Conservation (phyloP, 2,797 vertebrate genomes). For the Buceros bicornis region DNA sequence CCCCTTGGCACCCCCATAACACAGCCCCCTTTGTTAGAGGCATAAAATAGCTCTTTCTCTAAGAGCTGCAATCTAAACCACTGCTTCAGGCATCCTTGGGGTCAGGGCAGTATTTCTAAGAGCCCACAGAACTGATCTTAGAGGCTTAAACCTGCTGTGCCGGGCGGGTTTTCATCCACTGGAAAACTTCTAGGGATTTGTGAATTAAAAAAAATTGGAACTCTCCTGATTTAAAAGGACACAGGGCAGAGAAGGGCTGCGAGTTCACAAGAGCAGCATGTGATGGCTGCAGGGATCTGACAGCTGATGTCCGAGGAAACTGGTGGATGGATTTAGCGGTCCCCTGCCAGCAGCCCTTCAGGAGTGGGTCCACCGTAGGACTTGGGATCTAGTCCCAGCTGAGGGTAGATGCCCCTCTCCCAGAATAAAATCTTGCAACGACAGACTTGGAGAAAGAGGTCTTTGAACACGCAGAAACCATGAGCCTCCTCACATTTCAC, state of each 20-base stretch:
- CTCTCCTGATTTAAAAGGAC: not conserved
- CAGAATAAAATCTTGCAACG: not conserved
- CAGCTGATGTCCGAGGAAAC: not conserved
- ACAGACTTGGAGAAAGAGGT: not conserved
- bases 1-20: not conserved
- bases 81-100: not conserved
- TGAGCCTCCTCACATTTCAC: not conserved
- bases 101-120: slow-evolving; percentile 24
- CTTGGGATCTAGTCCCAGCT: not conserved
- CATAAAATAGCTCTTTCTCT: slow-evolving; percentile 46
- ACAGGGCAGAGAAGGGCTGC: not conserved
- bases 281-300: not conserved
- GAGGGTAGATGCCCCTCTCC: not conserved
- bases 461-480: not conserved
- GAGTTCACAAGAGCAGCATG: not conserved
- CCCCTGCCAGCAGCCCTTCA: not conserved
- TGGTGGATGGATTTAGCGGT: not conserved
- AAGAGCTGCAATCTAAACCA: not conserved
- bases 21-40: slow-evolving; percentile 40
- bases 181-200: slow-evolving; percentile 5
- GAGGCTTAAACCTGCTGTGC: slow-evolving; percentile 25
- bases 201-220: not conserved
- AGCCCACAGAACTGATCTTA: not conserved
- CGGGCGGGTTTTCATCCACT: not conserved
- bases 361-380: fast-evolving